These are phyloP conservation scores for Imbricaverruca yamaguchii DNA, from an alignment of 2,888 invertebrate genomes.

Conservation along the genomic window DNA sequence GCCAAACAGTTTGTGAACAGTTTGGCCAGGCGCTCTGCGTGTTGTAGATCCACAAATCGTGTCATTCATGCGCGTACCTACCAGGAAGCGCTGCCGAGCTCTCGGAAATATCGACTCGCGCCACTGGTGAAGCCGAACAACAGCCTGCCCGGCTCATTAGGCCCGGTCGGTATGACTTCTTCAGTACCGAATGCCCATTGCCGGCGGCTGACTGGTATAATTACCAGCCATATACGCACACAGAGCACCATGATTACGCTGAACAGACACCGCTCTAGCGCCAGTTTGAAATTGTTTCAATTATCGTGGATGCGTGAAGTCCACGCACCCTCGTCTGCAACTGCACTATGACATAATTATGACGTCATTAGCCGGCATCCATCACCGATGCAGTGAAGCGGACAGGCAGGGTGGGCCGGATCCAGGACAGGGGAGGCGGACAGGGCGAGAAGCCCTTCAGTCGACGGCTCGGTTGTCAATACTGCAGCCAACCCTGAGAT, in stretches of 20 bases:
- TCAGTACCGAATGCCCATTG: not conserved
- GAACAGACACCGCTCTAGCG: not conserved
- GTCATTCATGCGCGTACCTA: no score
- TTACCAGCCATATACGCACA: not conserved
- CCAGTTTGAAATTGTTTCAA: not conserved
- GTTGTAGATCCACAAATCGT: no score
- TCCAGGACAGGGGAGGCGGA: no score
- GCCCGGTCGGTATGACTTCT: not conserved
- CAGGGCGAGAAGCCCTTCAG: no score
- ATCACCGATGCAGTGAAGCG: not conserved
- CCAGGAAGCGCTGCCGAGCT: no score
- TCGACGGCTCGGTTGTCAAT: no score
- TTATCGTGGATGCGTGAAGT: not conserved
- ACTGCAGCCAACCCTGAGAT: no score
- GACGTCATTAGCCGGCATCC: not conserved
- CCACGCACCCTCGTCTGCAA: conserved; percentile 8
- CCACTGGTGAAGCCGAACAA: no score
- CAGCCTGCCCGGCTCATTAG: not conserved
- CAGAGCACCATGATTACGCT: not conserved
- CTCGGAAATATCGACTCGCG: no score
- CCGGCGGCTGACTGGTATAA: not conserved
- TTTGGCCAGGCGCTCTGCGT: no score
- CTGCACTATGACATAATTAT: not conserved
- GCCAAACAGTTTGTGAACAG: no score
- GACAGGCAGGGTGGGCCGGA: no score